Evolutionary conservation across 2,888 invertebrate genomes (phyloP).

Genomic region (Hecatera dysodea): DNA sequence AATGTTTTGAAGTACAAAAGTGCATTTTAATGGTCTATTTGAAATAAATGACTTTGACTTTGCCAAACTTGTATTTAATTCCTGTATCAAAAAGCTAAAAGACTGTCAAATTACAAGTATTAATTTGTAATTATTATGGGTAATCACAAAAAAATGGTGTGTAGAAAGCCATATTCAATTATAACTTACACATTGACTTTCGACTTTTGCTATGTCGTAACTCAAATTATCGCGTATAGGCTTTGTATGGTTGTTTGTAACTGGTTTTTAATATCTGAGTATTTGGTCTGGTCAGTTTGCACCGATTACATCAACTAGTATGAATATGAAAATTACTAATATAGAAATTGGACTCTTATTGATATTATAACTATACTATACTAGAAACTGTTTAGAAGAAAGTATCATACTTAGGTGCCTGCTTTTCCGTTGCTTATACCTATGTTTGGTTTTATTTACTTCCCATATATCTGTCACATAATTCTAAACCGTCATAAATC

Average conservation of each 20-base stretch:
- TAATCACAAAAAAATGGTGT: conserved; percentile 57
- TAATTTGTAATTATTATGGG: conserved; percentile 57
- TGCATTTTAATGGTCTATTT: too few relatives aligned
- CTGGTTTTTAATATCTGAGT: background rate
- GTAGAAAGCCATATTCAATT: conserved; percentile 62
- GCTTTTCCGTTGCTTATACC: background rate
- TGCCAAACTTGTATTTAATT: conserved; percentile 17
- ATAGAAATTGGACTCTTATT: too few relatives aligned
- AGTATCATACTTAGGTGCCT: too few relatives aligned
- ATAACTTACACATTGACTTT: conserved; percentile 53
- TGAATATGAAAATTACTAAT: too few relatives aligned
- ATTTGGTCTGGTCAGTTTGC: too few relatives aligned
- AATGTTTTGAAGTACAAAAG: too few relatives aligned
- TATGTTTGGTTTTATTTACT: background rate
- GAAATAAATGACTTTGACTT: too few relatives aligned
- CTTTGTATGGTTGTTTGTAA: background rate
- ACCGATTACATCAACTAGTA: too few relatives aligned
- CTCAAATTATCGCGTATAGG: conserved; percentile 23
- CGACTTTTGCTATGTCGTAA: conserved; percentile 58
- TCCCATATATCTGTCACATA: background rate
- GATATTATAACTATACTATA: too few relatives aligned
- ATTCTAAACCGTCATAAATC: background rate
- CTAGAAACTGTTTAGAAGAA: too few relatives aligned
- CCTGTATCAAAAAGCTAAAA: conserved; percentile 28
- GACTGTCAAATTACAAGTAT: conserved; percentile 36